Evolutionary conservation across 2,888 invertebrate species (phyloP).

Genomic region (Drosophila mimetica): DNA sequence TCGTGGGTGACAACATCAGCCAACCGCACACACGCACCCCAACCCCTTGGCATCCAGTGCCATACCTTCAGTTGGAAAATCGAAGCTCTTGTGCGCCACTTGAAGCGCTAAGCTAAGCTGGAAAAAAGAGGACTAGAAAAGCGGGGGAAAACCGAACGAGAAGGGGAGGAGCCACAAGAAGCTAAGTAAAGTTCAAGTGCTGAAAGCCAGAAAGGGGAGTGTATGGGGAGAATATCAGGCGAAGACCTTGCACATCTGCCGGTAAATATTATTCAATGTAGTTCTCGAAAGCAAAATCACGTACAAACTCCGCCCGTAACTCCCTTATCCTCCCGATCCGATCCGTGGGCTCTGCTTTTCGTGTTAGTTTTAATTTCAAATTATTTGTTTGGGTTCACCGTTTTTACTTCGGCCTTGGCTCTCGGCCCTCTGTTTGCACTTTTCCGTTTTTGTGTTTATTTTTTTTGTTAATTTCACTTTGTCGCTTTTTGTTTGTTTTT

Average conservation of each 20-base stretch:
- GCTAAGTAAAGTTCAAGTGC: slow-evolving; percentile 49
- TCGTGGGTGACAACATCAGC: slow-evolving; percentile 53
- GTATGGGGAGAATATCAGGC: slow-evolving; percentile 8
- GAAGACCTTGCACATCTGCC: slow-evolving; percentile 24
- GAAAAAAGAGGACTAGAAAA: slow-evolving; percentile 27
- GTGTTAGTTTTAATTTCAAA: slow-evolving; percentile 55
- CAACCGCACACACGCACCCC: slow-evolving; percentile 16
- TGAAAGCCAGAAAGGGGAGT: slow-evolving; percentile 3
- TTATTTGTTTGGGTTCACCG: slow-evolving; percentile 58
- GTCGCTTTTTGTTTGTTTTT: slow-evolving; percentile 44
- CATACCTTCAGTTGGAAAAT: slow-evolving; percentile 51
- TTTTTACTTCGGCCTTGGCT: slow-evolving; percentile 31
- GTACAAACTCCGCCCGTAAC: slow-evolving; percentile 42
- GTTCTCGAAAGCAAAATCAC: slow-evolving; percentile 60
- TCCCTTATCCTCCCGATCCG: slow-evolving; percentile 10
- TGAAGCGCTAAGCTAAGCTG: slow-evolving; percentile 43
- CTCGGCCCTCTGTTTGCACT: slow-evolving; percentile 33
- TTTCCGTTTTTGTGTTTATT: slow-evolving; percentile 32
- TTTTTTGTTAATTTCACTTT: slow-evolving; percentile 46
- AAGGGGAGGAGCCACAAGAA: slow-evolving; percentile 26
- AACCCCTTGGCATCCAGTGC: not conserved
- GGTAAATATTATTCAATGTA: slow-evolving; percentile 65
- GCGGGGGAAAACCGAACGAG: slow-evolving; percentile 8
- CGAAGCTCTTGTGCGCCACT: slow-evolving; percentile 61
- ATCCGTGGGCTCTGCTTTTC: slow-evolving; percentile 13